A percentile compares a stretch with the other conserved stretches of the same genome.
phyloP scores from a whole-genome alignment of 2,797 vertebrate species.

The Loriculus beryllinus region DNA sequence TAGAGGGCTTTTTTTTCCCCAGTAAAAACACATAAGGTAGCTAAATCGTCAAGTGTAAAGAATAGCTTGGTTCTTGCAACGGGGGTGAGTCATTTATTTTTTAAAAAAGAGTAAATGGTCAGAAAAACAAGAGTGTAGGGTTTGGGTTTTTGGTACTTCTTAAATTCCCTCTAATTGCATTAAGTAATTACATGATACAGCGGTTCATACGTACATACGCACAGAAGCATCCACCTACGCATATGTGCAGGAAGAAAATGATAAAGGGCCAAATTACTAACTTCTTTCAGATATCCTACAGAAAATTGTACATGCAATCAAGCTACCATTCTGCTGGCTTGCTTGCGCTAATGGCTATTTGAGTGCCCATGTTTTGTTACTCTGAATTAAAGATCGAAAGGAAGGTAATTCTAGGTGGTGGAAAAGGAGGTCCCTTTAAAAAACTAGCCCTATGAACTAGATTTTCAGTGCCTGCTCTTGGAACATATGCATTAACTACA shows the following conservation, averaged over 20 bases:
- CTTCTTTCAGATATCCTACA: constrained; percentile 43
- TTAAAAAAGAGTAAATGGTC: constrained; percentile 50
- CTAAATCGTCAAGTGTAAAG: constrained; percentile 75
- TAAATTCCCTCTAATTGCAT: constrained; percentile 45
- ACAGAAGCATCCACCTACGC: constrained; percentile 47
- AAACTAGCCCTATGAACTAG: neutral
- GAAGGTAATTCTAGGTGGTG: constrained; percentile 29
- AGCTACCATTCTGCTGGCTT: constrained; percentile 52
- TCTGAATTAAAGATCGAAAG: constrained; percentile 51
- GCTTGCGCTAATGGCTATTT: constrained; percentile 52
- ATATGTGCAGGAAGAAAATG: constrained; percentile 12
- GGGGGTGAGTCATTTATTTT: constrained; percentile 66
- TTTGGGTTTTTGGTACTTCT: constrained; percentile 11
- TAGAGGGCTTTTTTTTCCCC: constrained; percentile 68
- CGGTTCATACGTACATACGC: neutral
- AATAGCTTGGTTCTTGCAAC: constrained; percentile 61
- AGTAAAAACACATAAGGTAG: constrained; percentile 83
- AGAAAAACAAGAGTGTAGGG: constrained; percentile 30
- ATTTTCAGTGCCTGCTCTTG: neutral
- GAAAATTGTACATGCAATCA: constrained; percentile 53
- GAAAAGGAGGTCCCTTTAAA: neutral
- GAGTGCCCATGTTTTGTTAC: constrained; percentile 55
- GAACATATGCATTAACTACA: neutral
- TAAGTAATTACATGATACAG: constrained; percentile 49
- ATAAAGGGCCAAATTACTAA: constrained; percentile 62